These are phyloP conservation scores for Teleiodes luculella DNA, from an alignment of 2,888 invertebrate species.

Conservation along the genomic window DNA sequence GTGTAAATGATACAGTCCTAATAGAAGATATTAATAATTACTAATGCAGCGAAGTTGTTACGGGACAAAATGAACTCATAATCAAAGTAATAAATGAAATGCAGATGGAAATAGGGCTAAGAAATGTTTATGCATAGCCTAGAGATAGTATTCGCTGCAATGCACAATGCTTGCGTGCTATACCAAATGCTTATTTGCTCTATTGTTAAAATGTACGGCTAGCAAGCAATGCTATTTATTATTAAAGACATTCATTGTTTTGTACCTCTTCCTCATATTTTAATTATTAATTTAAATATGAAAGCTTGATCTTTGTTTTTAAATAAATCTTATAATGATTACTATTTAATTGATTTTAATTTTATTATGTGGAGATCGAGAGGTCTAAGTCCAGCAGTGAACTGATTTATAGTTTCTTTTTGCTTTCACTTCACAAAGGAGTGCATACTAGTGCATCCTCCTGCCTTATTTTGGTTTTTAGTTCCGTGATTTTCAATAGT, in stretches of 20 bases:
- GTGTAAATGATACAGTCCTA: neutral
- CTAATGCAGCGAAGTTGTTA: neutral
- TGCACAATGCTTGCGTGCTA: constrained; percentile 53
- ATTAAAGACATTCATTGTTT: neutral
- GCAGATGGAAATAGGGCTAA: constrained; percentile 11
- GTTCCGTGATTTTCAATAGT: too few species aligned
- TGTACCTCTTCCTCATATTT: neutral
- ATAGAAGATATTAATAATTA: neutral
- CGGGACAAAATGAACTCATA: constrained; percentile 5
- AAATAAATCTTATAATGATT: too few species aligned
- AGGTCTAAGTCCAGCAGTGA: too few species aligned
- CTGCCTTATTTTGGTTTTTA: too few species aligned
- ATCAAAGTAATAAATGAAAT: constrained; percentile 12
- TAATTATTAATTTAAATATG: too few species aligned
- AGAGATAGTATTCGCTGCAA: constrained; percentile 24
- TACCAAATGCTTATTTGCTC: constrained; percentile 53
- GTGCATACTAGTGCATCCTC: too few species aligned
- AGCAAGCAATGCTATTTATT: constrained; percentile 16
- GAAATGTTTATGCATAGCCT: constrained; percentile 21
- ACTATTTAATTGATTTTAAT: too few species aligned
- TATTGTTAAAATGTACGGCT: constrained; percentile 46
- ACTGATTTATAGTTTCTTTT: too few species aligned
- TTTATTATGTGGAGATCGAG: too few species aligned
- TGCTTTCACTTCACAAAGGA: too few species aligned
- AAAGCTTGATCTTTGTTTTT: neutral